These are phyloP conservation scores for Epiperipatus broadwayi DNA, from an alignment of 2,888 invertebrate genomes.

Conservation along the genomic window DNA sequence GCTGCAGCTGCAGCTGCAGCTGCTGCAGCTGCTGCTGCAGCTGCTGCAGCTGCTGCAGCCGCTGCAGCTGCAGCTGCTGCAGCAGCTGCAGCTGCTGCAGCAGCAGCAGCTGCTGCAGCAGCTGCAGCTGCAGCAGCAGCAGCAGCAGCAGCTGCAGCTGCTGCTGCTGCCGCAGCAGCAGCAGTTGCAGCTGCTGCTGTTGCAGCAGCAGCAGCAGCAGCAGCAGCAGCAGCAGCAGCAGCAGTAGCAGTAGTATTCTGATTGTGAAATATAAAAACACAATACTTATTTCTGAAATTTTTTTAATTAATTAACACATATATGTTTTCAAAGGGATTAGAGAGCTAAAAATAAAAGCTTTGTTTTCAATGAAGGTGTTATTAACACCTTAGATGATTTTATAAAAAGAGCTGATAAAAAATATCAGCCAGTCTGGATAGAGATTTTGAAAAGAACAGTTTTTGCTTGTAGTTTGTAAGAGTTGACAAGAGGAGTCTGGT, in stretches of 20 bases:
- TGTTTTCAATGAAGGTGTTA: no score
- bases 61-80: constrained; percentile 6
- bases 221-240: constrained; percentile 7
- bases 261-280: no score
- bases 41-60: not conserved
- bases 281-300: no score
- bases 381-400: no score
- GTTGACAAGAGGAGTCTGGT: no score
- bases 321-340: no score
- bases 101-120: not conserved
- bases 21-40: not conserved
- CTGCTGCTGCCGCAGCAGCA: not conserved
- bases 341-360: no score
- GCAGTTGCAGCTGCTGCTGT: not conserved
- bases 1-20: not conserved
- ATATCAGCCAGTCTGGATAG: no score
- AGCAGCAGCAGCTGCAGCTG: constrained; percentile 1
- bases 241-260: no score
- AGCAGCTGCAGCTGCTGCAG: not conserved
- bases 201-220: constrained; percentile 4
- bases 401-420: no score
- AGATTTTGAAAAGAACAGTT: no score
- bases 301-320: not conserved
- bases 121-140: not conserved
- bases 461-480: no score